Conservation (phyloP, 2,888 invertebrate genomes). For the Tuta absoluta region DNA sequence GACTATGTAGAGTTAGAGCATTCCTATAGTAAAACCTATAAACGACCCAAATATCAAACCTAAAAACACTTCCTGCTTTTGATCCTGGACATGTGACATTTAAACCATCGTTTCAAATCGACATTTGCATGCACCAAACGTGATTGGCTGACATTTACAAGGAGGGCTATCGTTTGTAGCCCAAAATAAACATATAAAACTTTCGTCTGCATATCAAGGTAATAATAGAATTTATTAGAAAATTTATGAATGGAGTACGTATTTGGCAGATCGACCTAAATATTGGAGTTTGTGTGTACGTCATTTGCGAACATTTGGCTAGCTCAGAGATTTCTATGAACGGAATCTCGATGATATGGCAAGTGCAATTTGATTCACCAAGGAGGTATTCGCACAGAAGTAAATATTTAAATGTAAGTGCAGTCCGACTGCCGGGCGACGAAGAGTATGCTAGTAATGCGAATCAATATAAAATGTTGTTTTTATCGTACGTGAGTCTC, state of each 20-base stretch:
- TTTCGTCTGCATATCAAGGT: constrained; percentile 18
- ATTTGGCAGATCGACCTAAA: constrained; percentile 14
- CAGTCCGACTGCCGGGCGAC: neutral
- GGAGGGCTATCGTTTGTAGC: constrained; percentile 23
- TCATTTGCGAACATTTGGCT: constrained; percentile 5
- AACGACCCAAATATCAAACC: neutral
- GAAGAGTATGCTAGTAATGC: neutral
- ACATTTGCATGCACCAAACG: constrained; percentile 16
- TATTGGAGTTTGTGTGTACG: constrained; percentile 8
- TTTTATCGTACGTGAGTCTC: neutral
- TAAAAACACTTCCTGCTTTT: neutral
- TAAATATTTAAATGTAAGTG: neutral
- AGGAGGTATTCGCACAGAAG: neutral
- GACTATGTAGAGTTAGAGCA: neutral
- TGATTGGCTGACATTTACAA: constrained; percentile 26
- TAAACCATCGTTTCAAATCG: constrained; percentile 20
- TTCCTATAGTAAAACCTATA: neutral
- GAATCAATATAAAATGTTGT: too few relatives aligned
- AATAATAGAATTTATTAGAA: constrained; percentile 6
- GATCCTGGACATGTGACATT: constrained; percentile 25
- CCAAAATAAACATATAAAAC: constrained; percentile 22
- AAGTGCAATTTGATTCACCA: constrained; percentile 10
- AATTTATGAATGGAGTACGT: constrained; percentile 19
- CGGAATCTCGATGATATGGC: neutral
- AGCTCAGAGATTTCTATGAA: neutral